Conservation (phyloP, 2,888 invertebrate genomes). For the Apamea crenata region DNA sequence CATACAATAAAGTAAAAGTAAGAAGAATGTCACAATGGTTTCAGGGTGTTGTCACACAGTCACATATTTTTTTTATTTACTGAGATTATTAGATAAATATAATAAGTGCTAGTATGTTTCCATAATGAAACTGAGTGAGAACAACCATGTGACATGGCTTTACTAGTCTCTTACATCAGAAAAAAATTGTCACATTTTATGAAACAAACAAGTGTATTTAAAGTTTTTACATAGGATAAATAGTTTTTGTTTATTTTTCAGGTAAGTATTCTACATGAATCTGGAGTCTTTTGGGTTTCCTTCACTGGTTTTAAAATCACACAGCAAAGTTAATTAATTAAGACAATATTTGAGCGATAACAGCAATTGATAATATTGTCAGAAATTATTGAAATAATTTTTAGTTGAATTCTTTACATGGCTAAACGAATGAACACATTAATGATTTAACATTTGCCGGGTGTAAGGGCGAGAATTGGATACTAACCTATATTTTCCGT, state of each 20-base stretch:
- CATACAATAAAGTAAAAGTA: background rate
- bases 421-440: slow-evolving; percentile 1
- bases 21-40: background rate
- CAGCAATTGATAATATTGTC: background rate
- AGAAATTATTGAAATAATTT: background rate
- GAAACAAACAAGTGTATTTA: background rate
- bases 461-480: slow-evolving; percentile 52
- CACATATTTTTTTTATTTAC: background rate
- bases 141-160: slow-evolving; percentile 22
- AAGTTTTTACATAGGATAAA: background rate
- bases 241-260: background rate
- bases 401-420: background rate
- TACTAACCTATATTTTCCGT: slow-evolving; percentile 88
- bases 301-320: background rate
- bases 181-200: slow-evolving; percentile 11
- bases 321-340: background rate
- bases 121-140: background rate
- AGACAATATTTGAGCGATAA: background rate
- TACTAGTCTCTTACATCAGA: slow-evolving; percentile 5
- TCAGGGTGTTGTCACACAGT: background rate
- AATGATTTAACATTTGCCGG: slow-evolving; percentile 41
- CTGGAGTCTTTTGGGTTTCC: background rate
- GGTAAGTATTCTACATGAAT: background rate
- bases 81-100: background rate
- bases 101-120: background rate